Evolutionary conservation across 2,113 vertebrate species (phyloP).

Genomic region (Petrocephalus microphthalmus): DNA sequence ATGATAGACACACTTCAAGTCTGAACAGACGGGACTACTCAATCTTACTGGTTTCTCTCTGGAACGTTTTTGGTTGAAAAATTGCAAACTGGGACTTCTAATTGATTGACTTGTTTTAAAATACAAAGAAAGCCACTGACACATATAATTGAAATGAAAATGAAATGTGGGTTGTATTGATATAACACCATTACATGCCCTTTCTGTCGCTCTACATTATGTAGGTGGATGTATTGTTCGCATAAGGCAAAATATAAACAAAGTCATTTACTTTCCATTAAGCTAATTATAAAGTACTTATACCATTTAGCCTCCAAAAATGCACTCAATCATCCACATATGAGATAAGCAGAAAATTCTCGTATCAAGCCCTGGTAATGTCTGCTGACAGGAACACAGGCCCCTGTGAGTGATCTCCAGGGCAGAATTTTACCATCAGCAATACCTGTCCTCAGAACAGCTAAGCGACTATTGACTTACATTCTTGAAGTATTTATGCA

Average conservation of each 20-base stretch:
- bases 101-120: not conserved
- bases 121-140: not conserved
- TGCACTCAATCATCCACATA: not conserved
- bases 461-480: not conserved
- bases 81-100: not conserved
- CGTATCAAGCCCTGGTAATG: not conserved
- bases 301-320: not conserved
- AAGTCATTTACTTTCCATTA: constrained; percentile 10
- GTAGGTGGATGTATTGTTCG: not conserved
- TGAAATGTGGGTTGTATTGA: not conserved
- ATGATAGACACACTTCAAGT: not conserved
- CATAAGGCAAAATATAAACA: not conserved
- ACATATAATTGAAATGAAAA: not conserved
- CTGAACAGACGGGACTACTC: not conserved
- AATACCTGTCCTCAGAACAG: not conserved
- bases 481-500: not conserved
- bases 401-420: not conserved
- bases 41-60: not conserved
- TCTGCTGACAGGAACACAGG: not conserved
- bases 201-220: not conserved
- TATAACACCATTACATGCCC: not conserved
- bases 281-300: not conserved
- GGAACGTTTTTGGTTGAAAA: not conserved
- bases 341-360: constrained; percentile 1
- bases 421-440: not conserved